Base-by-base conservation (phyloP, 2,888 invertebrate genomes). In the Cephus rjabovi region DNA sequence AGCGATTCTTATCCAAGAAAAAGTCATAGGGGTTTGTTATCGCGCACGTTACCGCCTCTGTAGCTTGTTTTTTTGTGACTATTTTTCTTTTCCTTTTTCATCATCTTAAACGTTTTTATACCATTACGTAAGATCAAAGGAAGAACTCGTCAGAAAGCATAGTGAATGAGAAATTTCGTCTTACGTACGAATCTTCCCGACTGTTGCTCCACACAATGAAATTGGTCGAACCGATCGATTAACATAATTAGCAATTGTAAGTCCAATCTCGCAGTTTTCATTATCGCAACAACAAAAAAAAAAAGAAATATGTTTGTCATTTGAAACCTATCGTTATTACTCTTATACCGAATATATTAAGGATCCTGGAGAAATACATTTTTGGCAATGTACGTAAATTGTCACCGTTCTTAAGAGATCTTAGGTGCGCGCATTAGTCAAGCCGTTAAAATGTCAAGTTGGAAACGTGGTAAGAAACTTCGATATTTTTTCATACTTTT, bases 11-110 rank as follows among this genome's bases (percentile, higher is more conserved):
- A 56, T 23, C 2, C 56, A 56, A 56, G 56, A 56, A 9, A 56
- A 56, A 56, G 23, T 23, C 56, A 56, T 23, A 56, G 56, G 77
- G 79, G 73, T 78, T 78, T 79, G 76, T 81, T 81, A 81, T 31
- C 34, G 76, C 31, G 75, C 23, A 56, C 75, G 76, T 80, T 79
- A 75, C 74, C 73, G 76, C 76, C 77, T 79, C 71, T 71, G 71
- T 71, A 33, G 71, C 71, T 71, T 30, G 4, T 71, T 71, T 71
- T 71, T 34, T 30, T 30, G 2, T 30, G 34, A 34, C 15, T 30
- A 12, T 71, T 71, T 71, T 34, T 30, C 30, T n/a, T 34, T 30
- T 56, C 23, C 23, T 9, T 56, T 56, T 56, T 56, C 56, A 56
- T 56, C 56, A 2, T 56, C 23, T 23, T 23, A 56, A 56, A 56